A percentile compares a stretch with the other conserved stretches of the same genome.
These are phyloP conservation scores for Ganaspis brasiliensis DNA, from an alignment of 2,888 invertebrate species.

Conservation along the genomic window DNA sequence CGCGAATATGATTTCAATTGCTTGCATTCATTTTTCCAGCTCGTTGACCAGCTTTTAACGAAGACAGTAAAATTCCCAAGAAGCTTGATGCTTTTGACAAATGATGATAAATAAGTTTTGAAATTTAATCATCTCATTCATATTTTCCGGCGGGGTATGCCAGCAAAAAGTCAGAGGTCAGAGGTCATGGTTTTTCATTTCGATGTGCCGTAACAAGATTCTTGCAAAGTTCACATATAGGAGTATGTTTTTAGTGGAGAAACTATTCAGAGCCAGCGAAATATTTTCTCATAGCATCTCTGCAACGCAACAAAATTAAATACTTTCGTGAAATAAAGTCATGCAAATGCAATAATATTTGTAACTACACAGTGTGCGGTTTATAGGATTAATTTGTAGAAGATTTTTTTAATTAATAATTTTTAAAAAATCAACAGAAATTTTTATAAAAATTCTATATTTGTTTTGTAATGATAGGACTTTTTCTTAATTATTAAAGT, in stretches of 20 bases:
- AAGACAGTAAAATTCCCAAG: constrained; percentile 5
- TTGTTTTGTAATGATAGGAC: no score
- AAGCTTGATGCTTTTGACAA: constrained; percentile 1
- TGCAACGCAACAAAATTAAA: neutral
- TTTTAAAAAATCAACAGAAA: no score
- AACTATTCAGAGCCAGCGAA: constrained; percentile 24
- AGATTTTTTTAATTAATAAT: no score
- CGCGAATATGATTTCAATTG: neutral
- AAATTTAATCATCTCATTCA: constrained; percentile 24
- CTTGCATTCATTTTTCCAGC: constrained; percentile 28
- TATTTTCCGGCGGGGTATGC: neutral
- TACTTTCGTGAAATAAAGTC: no score
- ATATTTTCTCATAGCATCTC: neutral
- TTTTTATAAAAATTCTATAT: no score
- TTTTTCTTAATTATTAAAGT: no score
- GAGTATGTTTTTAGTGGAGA: neutral
- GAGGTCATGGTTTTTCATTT: constrained; percentile 20
- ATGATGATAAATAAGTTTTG: constrained; percentile 2
- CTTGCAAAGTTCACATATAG: constrained; percentile 12
- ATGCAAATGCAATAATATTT: no score
- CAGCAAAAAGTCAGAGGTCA: neutral
- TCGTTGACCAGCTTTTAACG: constrained; percentile 7
- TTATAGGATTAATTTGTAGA: no score
- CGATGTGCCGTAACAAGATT: constrained; percentile 2
- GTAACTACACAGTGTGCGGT: no score